Conservation (phyloP, 2,113 vertebrate species). For the Xiphorhynchus elegans region DNA sequence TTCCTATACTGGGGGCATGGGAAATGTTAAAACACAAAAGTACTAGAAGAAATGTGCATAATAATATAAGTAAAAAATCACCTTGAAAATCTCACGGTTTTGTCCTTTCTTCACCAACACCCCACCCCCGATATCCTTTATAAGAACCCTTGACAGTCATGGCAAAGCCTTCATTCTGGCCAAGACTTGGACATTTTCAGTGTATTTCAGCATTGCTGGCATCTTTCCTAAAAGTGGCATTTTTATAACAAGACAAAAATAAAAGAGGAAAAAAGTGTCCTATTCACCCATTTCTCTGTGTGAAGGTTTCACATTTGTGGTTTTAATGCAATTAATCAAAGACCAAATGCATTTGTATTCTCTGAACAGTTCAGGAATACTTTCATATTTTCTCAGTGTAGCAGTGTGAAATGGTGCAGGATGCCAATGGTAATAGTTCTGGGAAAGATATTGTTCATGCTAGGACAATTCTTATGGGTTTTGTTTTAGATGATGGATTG, state of each 20-base stretch:
- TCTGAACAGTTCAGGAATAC: background rate
- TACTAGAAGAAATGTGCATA: background rate
- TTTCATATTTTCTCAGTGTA: slow-evolving; percentile 27
- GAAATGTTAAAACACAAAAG: background rate
- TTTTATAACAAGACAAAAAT: slow-evolving; percentile 38
- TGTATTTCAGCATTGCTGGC: slow-evolving; percentile 40
- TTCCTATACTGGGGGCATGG: background rate
- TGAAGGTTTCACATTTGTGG: slow-evolving; percentile 15
- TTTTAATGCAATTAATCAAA: slow-evolving; percentile 55
- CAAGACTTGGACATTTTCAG: slow-evolving; percentile 28
- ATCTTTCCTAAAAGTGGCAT: slow-evolving; percentile 18
- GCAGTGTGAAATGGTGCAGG: slow-evolving; percentile 40
- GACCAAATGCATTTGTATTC: slow-evolving; percentile 47
- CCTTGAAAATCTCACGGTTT: background rate
- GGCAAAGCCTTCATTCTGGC: slow-evolving; percentile 12
- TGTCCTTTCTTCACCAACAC: background rate
- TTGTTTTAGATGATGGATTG: slow-evolving; percentile 71
- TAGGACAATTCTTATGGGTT: slow-evolving; percentile 65
- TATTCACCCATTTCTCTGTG: slow-evolving; percentile 23
- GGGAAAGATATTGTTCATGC: slow-evolving; percentile 56
- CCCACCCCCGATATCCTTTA: background rate
- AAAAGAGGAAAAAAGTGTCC: slow-evolving; percentile 39
- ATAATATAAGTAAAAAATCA: background rate
- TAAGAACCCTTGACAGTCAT: background rate
- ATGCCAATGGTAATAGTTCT: slow-evolving; percentile 52